Evolutionary conservation across 2,888 invertebrate species (phyloP).

Genomic region (Apeira syringaria): DNA sequence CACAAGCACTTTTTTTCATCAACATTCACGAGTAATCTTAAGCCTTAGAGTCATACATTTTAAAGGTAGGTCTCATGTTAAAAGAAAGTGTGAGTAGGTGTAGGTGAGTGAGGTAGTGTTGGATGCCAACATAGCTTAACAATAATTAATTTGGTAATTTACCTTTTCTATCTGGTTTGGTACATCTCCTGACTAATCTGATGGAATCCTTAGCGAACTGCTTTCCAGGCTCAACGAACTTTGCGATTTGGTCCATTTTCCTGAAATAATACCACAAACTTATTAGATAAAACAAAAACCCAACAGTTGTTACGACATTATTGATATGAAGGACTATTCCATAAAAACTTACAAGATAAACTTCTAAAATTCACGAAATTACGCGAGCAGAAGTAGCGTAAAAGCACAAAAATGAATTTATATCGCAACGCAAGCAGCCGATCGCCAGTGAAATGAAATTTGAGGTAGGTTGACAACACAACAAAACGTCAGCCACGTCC

Average conservation of each 20-base stretch:
- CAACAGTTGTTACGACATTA: background rate
- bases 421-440: constrained; percentile 23
- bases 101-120: no score
- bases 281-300: background rate
- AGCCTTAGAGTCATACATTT: no score
- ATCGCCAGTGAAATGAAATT: constrained; percentile 26
- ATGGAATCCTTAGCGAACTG: constrained; percentile 99
- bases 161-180: constrained; percentile 99
- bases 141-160: constrained; percentile 28
- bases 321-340: background rate
- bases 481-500: constrained; percentile 79
- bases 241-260: constrained; percentile 98
- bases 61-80: no score
- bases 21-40: no score
- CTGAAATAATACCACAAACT: constrained; percentile 48
- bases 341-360: constrained; percentile 11
- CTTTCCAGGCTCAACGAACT: constrained; percentile 96
- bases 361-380: background rate
- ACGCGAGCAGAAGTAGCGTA: background rate
- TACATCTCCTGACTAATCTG: constrained; percentile 98
- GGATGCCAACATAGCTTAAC: constrained; percentile 35
- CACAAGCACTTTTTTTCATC: no score
- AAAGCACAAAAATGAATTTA: constrained; percentile 14
- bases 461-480: constrained; percentile 40
- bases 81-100: no score